Evolutionary conservation across 2,113 vertebrate genomes (phyloP), one percentile per base, ranked within the genome.

Genomic region (Entelurus aequoreus): DNA sequence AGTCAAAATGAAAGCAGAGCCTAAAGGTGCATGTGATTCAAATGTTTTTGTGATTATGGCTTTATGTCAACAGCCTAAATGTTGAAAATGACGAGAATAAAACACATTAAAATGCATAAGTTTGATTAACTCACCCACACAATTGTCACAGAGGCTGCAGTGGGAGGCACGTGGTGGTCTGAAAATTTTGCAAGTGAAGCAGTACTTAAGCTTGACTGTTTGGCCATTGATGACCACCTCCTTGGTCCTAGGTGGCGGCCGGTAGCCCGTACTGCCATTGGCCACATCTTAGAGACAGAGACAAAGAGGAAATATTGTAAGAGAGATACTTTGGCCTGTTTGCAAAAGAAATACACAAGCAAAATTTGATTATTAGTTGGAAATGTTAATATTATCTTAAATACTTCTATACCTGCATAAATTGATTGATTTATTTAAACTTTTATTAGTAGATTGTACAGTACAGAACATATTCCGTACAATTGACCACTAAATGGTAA

Each of bases 141-240:
- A 98, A 91, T 98, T 98, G 92, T 98, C 96, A 80, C 96, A 98
- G 82, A 98, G 93, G 90, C 95, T 98, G 87, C 96, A 98, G 83
- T 98, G 96, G 69, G 96, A 98, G 89, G 96, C 94, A 75, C 96
- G 94, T 48, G 96, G 96, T 21, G 96, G 96, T 80, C 96, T 93
- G 90, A 98, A 98, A 87, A 98, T 97, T 88, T 97, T 97, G 90
- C 96, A 98, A 86, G 96, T 98, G 87, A 98, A 98, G 91, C 96
- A 98, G 61, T 98, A 98, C 84, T 98, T 98, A 65, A 98, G 89
- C 79, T 98, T 98, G 80, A 98, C 93, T 7, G 94, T 94, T 90
- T 98, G 96, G 54, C 96, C 96, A 55, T 98, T 98, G 88, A 98
- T 96, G 75, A 94, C 87, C 74, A 98, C 90, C 89, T 98, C 96